A percentile compares a stretch with the other conserved stretches of the same genome.
Evolutionary conservation across 2,888 invertebrate species (phyloP).

Genomic region (Cataglyphis cursor): DNA sequence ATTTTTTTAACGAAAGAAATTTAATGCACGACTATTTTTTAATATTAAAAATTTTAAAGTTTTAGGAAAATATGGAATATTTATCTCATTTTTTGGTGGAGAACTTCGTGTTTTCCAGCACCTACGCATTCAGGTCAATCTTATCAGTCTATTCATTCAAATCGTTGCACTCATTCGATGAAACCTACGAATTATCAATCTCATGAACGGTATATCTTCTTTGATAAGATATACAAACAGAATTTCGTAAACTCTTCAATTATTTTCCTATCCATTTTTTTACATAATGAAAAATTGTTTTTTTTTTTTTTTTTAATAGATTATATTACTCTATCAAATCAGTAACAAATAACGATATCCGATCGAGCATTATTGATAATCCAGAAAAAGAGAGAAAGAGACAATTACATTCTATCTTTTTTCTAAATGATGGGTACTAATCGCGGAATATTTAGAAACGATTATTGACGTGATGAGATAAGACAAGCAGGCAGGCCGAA

Average conservation of each 20-base stretch:
- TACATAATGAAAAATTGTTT: not conserved
- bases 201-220: not conserved
- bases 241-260: not conserved
- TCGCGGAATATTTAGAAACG: not conserved
- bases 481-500: not conserved
- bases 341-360: not conserved
- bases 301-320: not conserved
- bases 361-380: not conserved
- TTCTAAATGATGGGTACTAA: not conserved
- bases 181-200: not conserved
- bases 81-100: not conserved
- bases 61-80: not conserved
- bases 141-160: slow-evolving; percentile 10
- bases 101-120: not conserved
- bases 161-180: not conserved
- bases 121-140: not conserved
- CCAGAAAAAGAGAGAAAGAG: no score
- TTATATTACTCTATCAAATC: not conserved
- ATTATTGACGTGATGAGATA: slow-evolving; percentile 1
- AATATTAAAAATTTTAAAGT: not conserved
- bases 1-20: not conserved
- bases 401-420: not conserved
- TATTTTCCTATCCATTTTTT: not conserved
- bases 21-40: not conserved
- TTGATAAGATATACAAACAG: not conserved